These are phyloP conservation scores for Mastacembelus armatus DNA, from an alignment of 2,797 vertebrate genomes.

Conservation along the genomic window DNA sequence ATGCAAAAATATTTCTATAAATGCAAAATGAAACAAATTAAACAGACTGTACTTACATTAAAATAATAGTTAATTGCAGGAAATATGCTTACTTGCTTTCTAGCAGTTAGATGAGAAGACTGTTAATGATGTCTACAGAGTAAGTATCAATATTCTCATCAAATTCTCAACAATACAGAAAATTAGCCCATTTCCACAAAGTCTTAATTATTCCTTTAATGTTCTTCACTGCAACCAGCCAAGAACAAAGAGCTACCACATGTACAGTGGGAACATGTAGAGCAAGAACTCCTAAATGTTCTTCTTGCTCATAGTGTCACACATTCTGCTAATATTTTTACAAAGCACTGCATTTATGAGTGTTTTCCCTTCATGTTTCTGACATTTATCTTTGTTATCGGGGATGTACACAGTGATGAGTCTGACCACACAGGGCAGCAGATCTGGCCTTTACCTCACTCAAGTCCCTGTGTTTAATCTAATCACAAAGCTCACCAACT, in stretches of 20 bases:
- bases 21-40: neutral
- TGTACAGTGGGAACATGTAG: too few relatives aligned
- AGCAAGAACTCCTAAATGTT: neutral
- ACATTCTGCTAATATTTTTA: conserved; percentile 4
- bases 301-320: neutral
- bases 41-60: neutral
- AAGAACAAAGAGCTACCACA: too few relatives aligned
- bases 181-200: too few relatives aligned
- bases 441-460: conserved; percentile 48
- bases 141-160: too few relatives aligned
- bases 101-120: too few relatives aligned
- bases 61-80: neutral
- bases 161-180: too few relatives aligned
- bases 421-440: conserved; percentile 22
- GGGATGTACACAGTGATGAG: conserved; percentile 21
- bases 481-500: conserved; percentile 45
- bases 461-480: conserved; percentile 45
- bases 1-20: neutral
- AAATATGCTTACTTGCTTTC: too few relatives aligned
- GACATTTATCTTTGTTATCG: conserved; percentile 43
- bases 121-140: too few relatives aligned
- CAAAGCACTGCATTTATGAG: neutral
- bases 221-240: too few relatives aligned
- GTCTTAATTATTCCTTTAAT: too few relatives aligned
- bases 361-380: neutral